Evolutionary conservation across 2,797 vertebrate species (phyloP), one percentile per base, ranked within the genome.

Genomic region (Tragelaphus eurycerus): DNA sequence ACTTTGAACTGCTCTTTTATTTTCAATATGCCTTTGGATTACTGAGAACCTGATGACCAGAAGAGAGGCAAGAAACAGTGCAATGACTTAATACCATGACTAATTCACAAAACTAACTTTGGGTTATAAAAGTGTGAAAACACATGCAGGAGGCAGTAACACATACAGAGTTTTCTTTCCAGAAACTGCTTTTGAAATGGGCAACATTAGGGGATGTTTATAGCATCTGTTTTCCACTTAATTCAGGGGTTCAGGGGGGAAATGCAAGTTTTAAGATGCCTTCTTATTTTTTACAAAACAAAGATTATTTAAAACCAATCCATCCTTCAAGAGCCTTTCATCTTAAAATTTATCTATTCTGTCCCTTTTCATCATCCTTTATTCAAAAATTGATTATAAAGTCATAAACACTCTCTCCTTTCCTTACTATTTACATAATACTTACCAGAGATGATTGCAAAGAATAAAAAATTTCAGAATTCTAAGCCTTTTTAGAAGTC

Each of bases 381-480:
- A 95, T 43, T 93, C 46, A 95, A 89, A 19, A 89, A 82, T 6
- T 89, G 38, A 93, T 95, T 46, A 88, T 54, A 54, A 95, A 94
- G 46, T 55, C 50, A 90, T 60, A 67, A 95, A 59, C 5, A 90
- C 10, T 4, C 48, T 88, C 21, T 60, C 57, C 3, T 90, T 50
- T 83, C n/a, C 67, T 87, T 90, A 62, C 54, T 76, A 27, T 57
- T 95, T 93, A 86, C 7, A 43, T 74, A 95, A 34, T 27, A 87
- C 12, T 57, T 81, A 79, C 19, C 55, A 87, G 9, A 52, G 62
- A 87, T 67, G 7, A 92, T 83, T 50, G 55, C 43, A 92, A 2
- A 38, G 34, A 96, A 93, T 81, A 76, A 48, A 23, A 67, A 46
- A 86, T 46, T 62, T 89, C 71, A 82, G 64, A n/a, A 89, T 21